Evolutionary conservation across 2,888 invertebrate species (phyloP), one percentile per base, ranked within the genome.

Genomic region (Zhuqinia jingwanae): DNA sequence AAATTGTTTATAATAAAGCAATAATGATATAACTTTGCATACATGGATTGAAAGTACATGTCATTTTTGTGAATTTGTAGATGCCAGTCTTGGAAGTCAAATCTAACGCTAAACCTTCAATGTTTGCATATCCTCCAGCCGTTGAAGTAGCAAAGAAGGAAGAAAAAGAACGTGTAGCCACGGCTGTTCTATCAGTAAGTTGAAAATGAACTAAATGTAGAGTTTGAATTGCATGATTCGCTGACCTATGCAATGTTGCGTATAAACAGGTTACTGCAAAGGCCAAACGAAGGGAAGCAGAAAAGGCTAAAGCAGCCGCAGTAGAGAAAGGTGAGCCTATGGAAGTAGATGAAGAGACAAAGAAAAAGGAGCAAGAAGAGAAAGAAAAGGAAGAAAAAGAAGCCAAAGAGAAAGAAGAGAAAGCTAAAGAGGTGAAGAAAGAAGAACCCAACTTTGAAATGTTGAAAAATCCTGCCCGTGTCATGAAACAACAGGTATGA

Each of bases 71-170:
- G 8, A 68, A 45, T 20, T 42, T 22, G 63, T 90, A 96, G 93
- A 97, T 97, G 97, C 97, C 97, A 0, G 97, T 97, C 92, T 93
- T 99, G 92, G 97, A 98, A 91, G 95, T 97, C 85, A 96, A 95
- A 91, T 99, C 98, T 0, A 97, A 96, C 92, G 97, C 98, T 0
- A 97, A 97, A 92, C 99, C 99, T 6, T 98, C 98, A 0, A 94
- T 96, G 25, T 99, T 97, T 92, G 99, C 99, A 0, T 99, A 99
- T 92, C 99, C 99, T 0, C 97, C 99, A 10, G 96, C 98, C 0
- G 93, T 99, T 82, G 99, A 99, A 93, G 99, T 99, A 92, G 99
- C 99, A 94, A 99, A 99, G 93, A 97, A 98, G 53, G 98, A 99
- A 92, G 98, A 98, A 92, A 95, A 97, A 47, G 99, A 99, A 92